Evolutionary conservation across 2,888 invertebrate genomes (phyloP), one percentile per base, ranked within the genome.

Genomic region (Panzeria rudis): DNA sequence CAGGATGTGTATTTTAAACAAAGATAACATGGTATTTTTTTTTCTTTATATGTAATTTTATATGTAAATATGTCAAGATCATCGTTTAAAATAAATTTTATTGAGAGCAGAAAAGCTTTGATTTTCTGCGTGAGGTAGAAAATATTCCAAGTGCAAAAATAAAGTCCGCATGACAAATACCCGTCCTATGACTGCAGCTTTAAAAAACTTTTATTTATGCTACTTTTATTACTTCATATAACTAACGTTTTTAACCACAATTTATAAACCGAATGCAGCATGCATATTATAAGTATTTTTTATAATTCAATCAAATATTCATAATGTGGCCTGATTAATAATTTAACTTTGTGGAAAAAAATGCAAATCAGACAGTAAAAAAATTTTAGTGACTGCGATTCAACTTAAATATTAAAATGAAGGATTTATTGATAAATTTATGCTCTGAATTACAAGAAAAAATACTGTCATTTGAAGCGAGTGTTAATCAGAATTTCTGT

Each of bases 261-360:
- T 56, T 64, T 23, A 47, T 17, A 54, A 71, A 64, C 29, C 79
- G 44, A 71, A 64, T 47, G 41, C 25, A n/a, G 29, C 56, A 56
- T 56, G 41, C 54, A 76, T 54, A 8, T 47, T 47, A 68, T 66
- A 17, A 77, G 8, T 35, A 8, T 8, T 72, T 64, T 79, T 56
- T 20, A 38, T 9, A 38, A 69, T 23, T 41, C 66, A 52, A 81
- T 61, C 23, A 61, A 81, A 41, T 47, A 80, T 59, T 59, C 35
- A 73, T 59, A 41, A 59, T 50, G 41, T 50, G 38, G 59, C 20
- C 56, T 73, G 59, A 66, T 80, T 73, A 81, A 81, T 50, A 32
- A 68, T 68, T 66, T 44, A 47, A 20, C 25, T 50, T 35, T 23
- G 20, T 20, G 4, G 5, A 2, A 11, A 29, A 23, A 61, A 38